Base-by-base conservation (phyloP, 2,888 invertebrate genomes). In the Deladenus siricidicola region DNA sequence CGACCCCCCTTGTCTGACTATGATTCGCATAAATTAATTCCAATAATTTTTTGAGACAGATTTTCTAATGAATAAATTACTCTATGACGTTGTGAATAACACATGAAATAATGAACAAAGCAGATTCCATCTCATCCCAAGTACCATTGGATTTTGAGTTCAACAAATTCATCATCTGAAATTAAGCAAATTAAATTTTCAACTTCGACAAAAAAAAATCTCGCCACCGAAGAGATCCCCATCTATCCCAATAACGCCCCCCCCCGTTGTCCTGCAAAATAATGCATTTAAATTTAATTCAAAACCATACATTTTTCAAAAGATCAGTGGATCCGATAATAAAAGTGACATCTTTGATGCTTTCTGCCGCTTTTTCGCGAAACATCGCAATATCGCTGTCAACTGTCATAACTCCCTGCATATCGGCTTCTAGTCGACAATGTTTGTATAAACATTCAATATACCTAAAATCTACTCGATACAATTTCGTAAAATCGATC, bases 401-500 rank as follows among this genome's bases (percentile, higher is more conserved):
- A 58, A 89, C 88, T 64, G 89, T 88, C 1, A 90, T 85, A 49
- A 91, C 81, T 23, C 89, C 88, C 59, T 90, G 85, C 83, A 84
- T 88, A 79, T 96, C 96, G 0, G 90, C 87, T 75, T 98, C 96
- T 83, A 93, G 89, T 82, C 93, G 92, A 74, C 92, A 90, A 80
- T 96, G 96, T 60, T 88, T 84, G 69, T 89, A 90, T 8, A 98
- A 83, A 0, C 90, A 89, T 44, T 59, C 34, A 23, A 76, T 65
- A 59, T 72, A 74, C 42, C 70, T 71, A 28, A n/a, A n/a, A n/a
- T n/a, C n/a, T n/a, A n/a, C n/a, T n/a, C n/a, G n/a, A n/a, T n/a
- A n/a, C n/a, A n/a, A n/a, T n/a, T n/a, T n/a, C n/a, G n/a, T n/a
- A n/a, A 58, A 58, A n/a, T n/a, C n/a, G n/a, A n/a, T n/a, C n/a